phyloP scores from a whole-genome alignment of 2,797 vertebrate species.

The Lepilemur ruficaudatus region DNA sequence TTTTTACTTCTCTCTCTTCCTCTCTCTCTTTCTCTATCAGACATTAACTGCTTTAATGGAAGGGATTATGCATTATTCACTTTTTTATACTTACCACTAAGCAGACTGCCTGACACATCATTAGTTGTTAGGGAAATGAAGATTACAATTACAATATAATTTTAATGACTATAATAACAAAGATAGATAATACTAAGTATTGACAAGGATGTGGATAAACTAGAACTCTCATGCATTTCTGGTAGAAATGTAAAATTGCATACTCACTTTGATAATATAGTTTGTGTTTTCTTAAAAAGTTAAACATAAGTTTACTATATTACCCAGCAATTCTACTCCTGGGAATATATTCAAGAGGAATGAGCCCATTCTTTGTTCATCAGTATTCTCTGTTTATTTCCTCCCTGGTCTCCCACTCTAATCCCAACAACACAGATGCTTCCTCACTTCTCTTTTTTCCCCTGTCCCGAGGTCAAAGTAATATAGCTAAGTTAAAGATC shows the following conservation, averaged over 20 bases:
- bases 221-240: not conserved
- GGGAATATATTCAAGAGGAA: not conserved
- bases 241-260: not conserved
- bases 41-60: not conserved
- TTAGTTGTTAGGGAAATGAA: not conserved
- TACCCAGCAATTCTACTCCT: not conserved
- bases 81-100: not conserved
- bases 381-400: not conserved
- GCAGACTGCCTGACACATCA: not conserved
- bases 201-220: not conserved
- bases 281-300: slow-evolving; percentile 15
- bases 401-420: not conserved
- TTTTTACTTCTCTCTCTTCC: not conserved
- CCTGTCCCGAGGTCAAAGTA: not conserved
- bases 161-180: not conserved
- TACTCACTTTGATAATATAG: not conserved
- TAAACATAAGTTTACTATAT: not conserved
- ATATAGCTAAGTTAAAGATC: not conserved
- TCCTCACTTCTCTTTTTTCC: not conserved
- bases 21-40: not conserved
- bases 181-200: not conserved
- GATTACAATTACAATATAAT: not conserved
- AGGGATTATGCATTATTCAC: not conserved
- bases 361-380: not conserved
- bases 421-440: not conserved